phyloP scores from a whole-genome alignment of 2,113 vertebrate genomes.

The Misgurnus anguillicaudatus region DNA sequence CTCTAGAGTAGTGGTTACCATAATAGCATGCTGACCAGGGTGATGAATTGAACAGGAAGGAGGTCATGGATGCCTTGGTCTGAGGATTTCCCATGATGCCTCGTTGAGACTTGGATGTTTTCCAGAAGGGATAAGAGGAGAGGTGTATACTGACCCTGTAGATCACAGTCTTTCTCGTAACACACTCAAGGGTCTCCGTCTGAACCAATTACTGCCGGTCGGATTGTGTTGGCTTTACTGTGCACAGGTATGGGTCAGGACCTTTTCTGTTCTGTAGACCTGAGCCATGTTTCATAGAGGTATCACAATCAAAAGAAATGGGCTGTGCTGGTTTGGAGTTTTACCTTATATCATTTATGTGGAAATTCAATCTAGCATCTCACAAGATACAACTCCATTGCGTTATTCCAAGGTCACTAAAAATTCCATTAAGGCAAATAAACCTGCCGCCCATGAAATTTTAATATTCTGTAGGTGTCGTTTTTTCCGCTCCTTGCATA shows the following conservation, averaged over 20 bases:
- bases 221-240: slow-evolving; percentile 43
- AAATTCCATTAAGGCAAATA: neutral
- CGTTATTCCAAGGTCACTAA: neutral
- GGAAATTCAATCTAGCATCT: neutral
- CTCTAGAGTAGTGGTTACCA: neutral
- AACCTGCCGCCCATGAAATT: neutral
- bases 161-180: slow-evolving; percentile 58
- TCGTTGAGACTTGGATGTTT: slow-evolving; percentile 62
- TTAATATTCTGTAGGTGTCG: neutral
- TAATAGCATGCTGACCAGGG: slow-evolving; percentile 29
- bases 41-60: slow-evolving; percentile 46
- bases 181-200: slow-evolving; percentile 66
- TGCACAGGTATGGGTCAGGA: slow-evolving; percentile 45
- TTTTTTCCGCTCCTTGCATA: neutral
- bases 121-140: slow-evolving; percentile 49
- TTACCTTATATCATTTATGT: neutral
- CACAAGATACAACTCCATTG: neutral
- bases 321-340: slow-evolving; percentile 3
- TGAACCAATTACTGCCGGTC: slow-evolving; percentile 64
- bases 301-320: slow-evolving; percentile 26
- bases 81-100: slow-evolving; percentile 64
- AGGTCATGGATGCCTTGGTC: slow-evolving; percentile 52
- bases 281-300: slow-evolving; percentile 27
- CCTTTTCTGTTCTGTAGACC: slow-evolving; percentile 39
- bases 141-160: slow-evolving; percentile 51